phyloP scores from a whole-genome alignment of 2,888 invertebrate genomes.

The Exephanes ischioxanthus region DNA sequence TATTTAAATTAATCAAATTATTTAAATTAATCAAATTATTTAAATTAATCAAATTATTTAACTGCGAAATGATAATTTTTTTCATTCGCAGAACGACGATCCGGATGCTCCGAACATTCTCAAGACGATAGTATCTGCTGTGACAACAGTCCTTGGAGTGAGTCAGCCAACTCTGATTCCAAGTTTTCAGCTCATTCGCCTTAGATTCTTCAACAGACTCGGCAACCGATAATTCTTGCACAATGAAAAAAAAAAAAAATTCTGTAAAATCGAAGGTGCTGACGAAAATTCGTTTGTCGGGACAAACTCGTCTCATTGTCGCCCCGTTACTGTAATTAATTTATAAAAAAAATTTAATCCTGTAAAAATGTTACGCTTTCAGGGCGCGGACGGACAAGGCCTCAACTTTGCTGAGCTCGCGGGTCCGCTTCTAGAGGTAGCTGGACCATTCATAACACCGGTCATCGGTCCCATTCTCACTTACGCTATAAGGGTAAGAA shows the following conservation, averaged over 20 bases:
- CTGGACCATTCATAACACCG: constrained; percentile 81
- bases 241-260: constrained; percentile 11
- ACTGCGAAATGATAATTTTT: neutral
- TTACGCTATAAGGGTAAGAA: constrained; percentile 79
- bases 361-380: constrained; percentile 30
- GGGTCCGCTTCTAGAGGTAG: constrained; percentile 77
- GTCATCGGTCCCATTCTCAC: constrained; percentile 79
- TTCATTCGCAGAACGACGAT: constrained; percentile 63
- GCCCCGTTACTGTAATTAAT: neutral
- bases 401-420: constrained; percentile 79
- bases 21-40: neutral
- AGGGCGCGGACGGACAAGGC: constrained; percentile 80
- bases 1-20: neutral
- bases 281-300: neutral
- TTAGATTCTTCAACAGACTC: neutral
- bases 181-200: neutral
- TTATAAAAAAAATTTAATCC: neutral
- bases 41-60: neutral
- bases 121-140: constrained; percentile 72
- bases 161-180: constrained; percentile 63
- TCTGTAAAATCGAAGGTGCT: neutral
- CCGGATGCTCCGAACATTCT: constrained; percentile 70
- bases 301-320: neutral
- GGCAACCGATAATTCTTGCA: neutral
- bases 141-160: constrained; percentile 70